Percentiles rank a stretch among this genome's conserved stretches.
Conservation (phyloP, 1,140 invertebrate genomes). For the Pseudomyrmex pallidus region DNA sequence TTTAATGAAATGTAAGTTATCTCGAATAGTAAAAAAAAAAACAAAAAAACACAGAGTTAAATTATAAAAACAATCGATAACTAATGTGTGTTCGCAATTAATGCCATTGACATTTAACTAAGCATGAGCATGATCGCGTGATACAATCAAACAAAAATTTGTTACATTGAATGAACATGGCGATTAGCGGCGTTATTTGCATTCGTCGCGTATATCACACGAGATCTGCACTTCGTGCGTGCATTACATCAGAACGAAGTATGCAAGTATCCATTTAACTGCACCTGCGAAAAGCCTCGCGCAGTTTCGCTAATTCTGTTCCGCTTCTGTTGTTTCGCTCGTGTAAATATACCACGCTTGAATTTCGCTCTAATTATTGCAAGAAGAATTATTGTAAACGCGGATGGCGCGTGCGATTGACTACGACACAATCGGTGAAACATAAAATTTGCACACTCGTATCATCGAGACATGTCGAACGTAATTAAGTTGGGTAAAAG, state of each 20-base stretch:
- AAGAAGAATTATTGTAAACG: no score
- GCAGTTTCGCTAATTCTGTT: neutral
- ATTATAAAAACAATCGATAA: neutral
- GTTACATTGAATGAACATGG: neutral
- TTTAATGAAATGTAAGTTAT: no score
- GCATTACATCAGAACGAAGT: constrained; percentile 6
- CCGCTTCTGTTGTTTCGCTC: constrained; percentile 3
- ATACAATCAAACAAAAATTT: constrained; percentile 10
- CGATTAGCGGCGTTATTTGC: constrained; percentile 14
- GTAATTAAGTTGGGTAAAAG: no score
- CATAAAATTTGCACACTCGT: no score
- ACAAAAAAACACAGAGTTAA: no score
- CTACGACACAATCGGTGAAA: no score
- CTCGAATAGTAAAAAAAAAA: no score
- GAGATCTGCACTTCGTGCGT: neutral
- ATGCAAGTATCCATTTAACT: constrained; percentile 1
- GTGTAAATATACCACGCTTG: neutral
- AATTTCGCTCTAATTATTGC: no score
- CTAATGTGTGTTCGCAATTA: neutral
- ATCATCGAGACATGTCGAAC: no score
- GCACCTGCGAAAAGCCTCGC: constrained; percentile 1
- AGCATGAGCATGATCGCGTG: neutral
- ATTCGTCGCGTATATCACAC: constrained; percentile 3
- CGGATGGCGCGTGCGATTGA: no score
- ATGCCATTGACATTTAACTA: neutral